Percentiles rank a stretch among this genome's conserved stretches.
Evolutionary conservation across 2,797 vertebrate genomes (phyloP).

Genomic region (Oreortyx pictus): DNA sequence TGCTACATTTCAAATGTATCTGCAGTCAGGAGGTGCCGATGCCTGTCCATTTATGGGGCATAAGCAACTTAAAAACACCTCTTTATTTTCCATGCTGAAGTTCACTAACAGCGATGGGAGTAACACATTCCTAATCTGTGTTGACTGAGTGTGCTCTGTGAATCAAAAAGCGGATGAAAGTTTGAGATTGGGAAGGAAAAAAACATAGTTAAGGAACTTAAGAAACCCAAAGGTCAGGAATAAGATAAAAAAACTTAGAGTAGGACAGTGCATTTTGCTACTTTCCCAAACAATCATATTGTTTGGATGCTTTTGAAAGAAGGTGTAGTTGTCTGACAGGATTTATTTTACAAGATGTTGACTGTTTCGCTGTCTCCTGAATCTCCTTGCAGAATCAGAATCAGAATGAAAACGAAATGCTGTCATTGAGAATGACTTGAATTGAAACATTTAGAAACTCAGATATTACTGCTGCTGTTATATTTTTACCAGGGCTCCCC

Average conservation of each 20-base stretch:
- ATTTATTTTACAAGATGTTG: constrained; percentile 32
- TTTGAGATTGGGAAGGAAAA: background rate
- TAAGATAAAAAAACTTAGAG: background rate
- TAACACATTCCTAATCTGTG: background rate
- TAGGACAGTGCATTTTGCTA: background rate
- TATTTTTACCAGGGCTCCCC: background rate
- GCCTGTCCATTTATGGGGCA: background rate
- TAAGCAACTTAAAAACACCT: background rate
- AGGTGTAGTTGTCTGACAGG: constrained; percentile 36
- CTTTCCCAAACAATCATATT: constrained; percentile 24
- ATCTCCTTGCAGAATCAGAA: constrained; percentile 35
- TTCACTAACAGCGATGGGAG: background rate
- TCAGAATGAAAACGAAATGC: constrained; percentile 36
- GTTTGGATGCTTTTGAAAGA: background rate
- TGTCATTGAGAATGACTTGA: background rate
- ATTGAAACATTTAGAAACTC: background rate
- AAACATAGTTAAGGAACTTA: background rate
- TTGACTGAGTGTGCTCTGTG: background rate
- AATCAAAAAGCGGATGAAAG: background rate
- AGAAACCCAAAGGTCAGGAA: background rate
- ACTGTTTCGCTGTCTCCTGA: constrained; percentile 19
- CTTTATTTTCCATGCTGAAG: background rate
- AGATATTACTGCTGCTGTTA: background rate
- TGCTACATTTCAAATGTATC: background rate
- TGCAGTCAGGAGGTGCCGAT: background rate